phyloP scores from a whole-genome alignment of 2,113 vertebrate genomes.

The Scolopax mira region DNA sequence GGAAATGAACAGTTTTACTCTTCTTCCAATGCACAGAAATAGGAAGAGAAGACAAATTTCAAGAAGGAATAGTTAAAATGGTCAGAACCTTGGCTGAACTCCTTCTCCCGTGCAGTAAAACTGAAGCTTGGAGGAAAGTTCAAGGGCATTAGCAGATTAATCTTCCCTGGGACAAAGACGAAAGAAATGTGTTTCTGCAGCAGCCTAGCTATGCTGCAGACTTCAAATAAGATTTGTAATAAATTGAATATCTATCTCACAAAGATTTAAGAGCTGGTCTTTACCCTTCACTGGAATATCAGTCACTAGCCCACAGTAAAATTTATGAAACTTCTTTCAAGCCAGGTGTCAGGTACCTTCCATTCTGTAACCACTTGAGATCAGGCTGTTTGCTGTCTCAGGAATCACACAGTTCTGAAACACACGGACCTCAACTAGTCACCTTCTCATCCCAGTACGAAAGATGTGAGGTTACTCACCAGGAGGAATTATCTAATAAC shows the following conservation, averaged over 20 bases:
- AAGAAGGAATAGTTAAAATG: background rate
- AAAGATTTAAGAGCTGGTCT: background rate
- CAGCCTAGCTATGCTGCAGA: background rate
- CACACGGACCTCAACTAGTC: background rate
- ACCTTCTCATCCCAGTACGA: background rate
- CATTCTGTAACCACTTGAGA: background rate
- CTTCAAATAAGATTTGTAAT: background rate
- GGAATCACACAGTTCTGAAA: background rate
- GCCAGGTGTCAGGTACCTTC: background rate
- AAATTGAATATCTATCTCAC: background rate
- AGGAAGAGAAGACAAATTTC: background rate
- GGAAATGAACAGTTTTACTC: background rate
- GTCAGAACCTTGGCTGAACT: background rate
- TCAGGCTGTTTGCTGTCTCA: background rate
- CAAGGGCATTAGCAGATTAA: background rate
- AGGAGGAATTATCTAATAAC: background rate
- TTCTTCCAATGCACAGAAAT: background rate
- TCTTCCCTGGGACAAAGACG: background rate
- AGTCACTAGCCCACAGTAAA: background rate
- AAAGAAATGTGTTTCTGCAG: background rate
- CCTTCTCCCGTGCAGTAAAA: background rate
- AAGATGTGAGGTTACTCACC: background rate
- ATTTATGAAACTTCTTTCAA: background rate
- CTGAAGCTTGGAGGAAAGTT: background rate
- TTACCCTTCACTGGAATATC: background rate